A percentile compares a stretch with the other conserved stretches of the same genome.
Conservation (phyloP, 2,797 vertebrate species). For the Oophaga sylvatica region DNA sequence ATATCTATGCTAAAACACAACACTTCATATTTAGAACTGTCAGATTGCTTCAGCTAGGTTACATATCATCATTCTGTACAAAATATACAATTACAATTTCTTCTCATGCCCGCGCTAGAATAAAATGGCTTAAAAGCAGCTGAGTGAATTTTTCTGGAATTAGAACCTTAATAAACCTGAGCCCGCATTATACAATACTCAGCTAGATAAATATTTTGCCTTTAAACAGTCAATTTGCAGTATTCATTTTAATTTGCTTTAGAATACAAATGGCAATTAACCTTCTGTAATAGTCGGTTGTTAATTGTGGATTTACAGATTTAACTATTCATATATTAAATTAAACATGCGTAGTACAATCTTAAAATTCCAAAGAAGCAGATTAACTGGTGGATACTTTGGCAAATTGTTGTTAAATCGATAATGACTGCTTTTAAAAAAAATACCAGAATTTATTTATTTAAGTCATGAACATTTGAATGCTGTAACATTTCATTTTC, state of each 20-base stretch:
- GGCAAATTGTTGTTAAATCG: neutral
- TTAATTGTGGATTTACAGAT: conserved; percentile 39
- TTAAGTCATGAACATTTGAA: neutral
- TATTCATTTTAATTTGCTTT: conserved; percentile 21
- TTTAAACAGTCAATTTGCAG: conserved; percentile 27
- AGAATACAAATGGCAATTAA: conserved; percentile 45
- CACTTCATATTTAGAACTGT: conserved; percentile 54
- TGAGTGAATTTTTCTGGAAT: conserved; percentile 39
- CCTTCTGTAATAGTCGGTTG: conserved; percentile 34
- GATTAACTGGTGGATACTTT: neutral
- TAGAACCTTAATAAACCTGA: conserved; percentile 43
- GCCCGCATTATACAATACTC: conserved; percentile 32
- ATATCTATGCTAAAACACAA: conserved; percentile 47
- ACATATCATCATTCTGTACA: conserved; percentile 48
- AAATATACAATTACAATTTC: conserved; percentile 53
- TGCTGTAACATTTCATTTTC: no score
- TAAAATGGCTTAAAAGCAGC: conserved; percentile 32
- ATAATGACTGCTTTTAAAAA: neutral
- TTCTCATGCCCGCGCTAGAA: conserved; percentile 40
- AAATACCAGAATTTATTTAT: neutral
- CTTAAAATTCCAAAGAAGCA: neutral
- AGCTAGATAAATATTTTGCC: conserved; percentile 48
- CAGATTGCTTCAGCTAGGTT: conserved; percentile 43
- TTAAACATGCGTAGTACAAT: conserved; percentile 23
- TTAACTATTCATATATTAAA: conserved; percentile 29